Percentiles rank a stretch among this genome's conserved stretches.
These are phyloP conservation scores for Herpetotheres cachinnans DNA, from an alignment of 2,113 vertebrate genomes.

Conservation along the genomic window DNA sequence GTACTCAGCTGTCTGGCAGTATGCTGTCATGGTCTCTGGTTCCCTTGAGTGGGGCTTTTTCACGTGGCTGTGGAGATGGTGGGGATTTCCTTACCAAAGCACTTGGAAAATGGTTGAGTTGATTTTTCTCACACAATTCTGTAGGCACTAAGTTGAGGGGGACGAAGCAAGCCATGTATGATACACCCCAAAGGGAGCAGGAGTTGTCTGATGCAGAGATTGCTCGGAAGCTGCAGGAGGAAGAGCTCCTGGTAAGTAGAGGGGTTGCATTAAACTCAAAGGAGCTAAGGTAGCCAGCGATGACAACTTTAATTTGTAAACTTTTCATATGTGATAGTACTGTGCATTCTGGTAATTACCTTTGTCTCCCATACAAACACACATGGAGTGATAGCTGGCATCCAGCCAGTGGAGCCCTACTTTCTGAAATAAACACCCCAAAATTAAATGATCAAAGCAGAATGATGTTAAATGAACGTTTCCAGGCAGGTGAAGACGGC, in stretches of 20 bases:
- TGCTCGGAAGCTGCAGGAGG: conserved; percentile 88
- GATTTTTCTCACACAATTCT: background rate
- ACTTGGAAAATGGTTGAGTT: background rate
- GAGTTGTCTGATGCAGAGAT: conserved; percentile 91
- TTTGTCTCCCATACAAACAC: background rate
- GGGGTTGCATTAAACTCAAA: background rate
- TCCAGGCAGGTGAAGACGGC: background rate
- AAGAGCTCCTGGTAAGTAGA: conserved; percentile 86
- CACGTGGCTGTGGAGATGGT: background rate
- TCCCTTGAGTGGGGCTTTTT: background rate
- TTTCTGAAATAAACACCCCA: background rate
- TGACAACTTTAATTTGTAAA: background rate
- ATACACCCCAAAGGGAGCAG: conserved; percentile 74
- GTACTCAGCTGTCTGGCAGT: background rate
- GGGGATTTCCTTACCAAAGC: background rate
- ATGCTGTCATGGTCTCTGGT: background rate
- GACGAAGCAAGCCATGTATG: conserved; percentile 70
- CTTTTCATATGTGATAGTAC: background rate
- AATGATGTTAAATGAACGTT: background rate
- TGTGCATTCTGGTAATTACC: background rate
- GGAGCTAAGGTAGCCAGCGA: background rate
- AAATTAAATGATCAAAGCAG: background rate
- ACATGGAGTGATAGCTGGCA: background rate
- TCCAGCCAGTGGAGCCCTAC: background rate
- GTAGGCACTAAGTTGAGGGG: conserved; percentile 61